Evolutionary conservation across 2,888 invertebrate species (phyloP).

Genomic region (Gerris lacustris): DNA sequence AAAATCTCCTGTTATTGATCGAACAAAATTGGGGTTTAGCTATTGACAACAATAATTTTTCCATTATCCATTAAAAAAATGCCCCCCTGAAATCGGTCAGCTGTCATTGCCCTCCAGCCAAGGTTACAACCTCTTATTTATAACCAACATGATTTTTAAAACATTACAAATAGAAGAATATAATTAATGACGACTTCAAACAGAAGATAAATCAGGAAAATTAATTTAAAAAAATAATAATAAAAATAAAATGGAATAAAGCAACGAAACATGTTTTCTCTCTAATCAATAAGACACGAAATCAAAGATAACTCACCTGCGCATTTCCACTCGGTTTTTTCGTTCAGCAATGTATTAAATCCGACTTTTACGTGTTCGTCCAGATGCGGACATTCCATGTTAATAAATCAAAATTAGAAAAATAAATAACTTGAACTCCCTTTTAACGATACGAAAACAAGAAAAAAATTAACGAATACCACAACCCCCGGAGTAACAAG

Average conservation of each 20-base stretch:
- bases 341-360: constrained; percentile 42
- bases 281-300: too few relatives aligned
- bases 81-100: not conserved
- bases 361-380: constrained; percentile 50
- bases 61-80: too few relatives aligned
- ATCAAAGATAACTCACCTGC: constrained; percentile 42
- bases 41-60: too few relatives aligned
- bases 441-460: too few relatives aligned
- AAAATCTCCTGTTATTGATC: not conserved
- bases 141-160: not conserved
- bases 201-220: not conserved
- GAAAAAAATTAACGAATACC: too few relatives aligned
- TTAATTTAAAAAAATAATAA: not conserved
- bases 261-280: too few relatives aligned
- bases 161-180: not conserved
- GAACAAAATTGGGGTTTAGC: not conserved
- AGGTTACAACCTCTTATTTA: constrained; percentile 6
- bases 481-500: too few relatives aligned
- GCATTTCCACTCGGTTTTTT: constrained; percentile 52
- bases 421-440: not conserved
- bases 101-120: constrained; percentile 17
- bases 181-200: not conserved
- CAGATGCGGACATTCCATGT: constrained; percentile 57
- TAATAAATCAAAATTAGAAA: not conserved
- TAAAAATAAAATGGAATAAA: constrained; percentile 5